These are phyloP conservation scores for Coracopsis vasa DNA, from an alignment of 2,113 vertebrate genomes.

Conservation along the genomic window DNA sequence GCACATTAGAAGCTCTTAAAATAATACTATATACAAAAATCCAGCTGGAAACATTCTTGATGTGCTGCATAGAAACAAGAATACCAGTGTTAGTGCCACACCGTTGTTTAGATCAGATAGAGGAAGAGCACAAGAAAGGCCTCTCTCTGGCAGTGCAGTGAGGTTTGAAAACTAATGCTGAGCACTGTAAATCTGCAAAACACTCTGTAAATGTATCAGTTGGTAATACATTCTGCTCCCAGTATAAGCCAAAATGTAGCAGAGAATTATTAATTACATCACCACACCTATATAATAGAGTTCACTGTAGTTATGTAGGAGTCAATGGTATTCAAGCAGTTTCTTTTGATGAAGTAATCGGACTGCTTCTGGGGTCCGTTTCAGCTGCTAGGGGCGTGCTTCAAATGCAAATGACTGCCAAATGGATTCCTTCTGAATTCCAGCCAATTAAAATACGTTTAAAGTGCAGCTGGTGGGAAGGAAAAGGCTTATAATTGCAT, in stretches of 20 bases:
- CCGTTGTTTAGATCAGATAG: not conserved
- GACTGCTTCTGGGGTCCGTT: conserved; percentile 76
- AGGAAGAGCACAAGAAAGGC: not conserved
- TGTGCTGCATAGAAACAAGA: not conserved
- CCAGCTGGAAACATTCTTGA: not conserved
- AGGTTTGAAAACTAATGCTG: not conserved
- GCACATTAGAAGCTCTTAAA: not conserved
- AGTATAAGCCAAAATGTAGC: conserved; percentile 58
- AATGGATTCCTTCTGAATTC: conserved; percentile 84
- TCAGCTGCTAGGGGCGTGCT: conserved; percentile 86
- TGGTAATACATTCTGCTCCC: not conserved
- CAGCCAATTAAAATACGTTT: conserved; percentile 83
- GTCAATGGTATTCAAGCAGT: conserved; percentile 66
- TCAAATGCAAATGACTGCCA: conserved; percentile 86
- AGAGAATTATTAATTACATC: conserved; percentile 71
- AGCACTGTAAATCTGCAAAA: not conserved
- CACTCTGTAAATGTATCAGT: not conserved
- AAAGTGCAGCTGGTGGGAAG: conserved; percentile 77
- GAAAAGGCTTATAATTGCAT: conserved; percentile 52
- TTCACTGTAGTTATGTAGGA: conserved; percentile 69
- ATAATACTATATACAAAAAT: not conserved
- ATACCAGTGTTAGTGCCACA: not conserved
- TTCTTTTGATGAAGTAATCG: conserved; percentile 81
- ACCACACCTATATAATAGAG: conserved; percentile 49
- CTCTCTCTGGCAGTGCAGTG: not conserved